Conservation (phyloP, 2,113 vertebrate species). For the Leptodactylus fuscus region DNA sequence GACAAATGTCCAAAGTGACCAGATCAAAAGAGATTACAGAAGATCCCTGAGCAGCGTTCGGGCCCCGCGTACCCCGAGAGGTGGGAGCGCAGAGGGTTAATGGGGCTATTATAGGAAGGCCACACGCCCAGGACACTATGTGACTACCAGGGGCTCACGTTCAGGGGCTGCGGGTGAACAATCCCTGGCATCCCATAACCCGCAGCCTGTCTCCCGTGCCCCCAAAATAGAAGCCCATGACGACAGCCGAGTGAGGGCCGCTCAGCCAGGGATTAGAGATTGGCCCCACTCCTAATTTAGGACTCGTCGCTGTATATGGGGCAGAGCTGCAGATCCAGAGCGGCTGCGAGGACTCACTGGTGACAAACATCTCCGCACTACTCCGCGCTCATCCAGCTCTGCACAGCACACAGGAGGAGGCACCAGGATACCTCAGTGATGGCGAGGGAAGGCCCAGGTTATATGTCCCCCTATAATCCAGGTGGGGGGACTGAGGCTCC, state of each 20-base stretch:
- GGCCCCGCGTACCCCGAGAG: too few relatives aligned
- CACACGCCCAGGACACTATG: conserved; percentile 25
- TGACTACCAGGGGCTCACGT: conserved; percentile 35
- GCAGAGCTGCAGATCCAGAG: not conserved
- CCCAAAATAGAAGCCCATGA: conserved; percentile 36
- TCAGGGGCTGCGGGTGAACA: not conserved
- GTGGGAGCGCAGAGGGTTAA: conserved; percentile 36
- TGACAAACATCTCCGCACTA: not conserved
- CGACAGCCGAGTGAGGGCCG: not conserved
- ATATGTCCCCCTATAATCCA: not conserved
- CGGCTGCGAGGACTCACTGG: too few relatives aligned
- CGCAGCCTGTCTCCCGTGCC: conserved; percentile 20
- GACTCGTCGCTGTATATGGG: conserved; percentile 37
- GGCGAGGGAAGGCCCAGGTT: not conserved
- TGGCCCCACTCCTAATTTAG: conserved; percentile 4
- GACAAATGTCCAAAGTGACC: not conserved
- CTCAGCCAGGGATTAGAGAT: conserved; percentile 9
- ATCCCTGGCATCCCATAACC: conserved; percentile 28
- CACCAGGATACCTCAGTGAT: not conserved
- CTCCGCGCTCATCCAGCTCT: not conserved
- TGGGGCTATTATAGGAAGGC: conserved; percentile 24
- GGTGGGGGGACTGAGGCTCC: not conserved
- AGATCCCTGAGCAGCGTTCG: not conserved
- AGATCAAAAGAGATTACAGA: conserved; percentile 26
- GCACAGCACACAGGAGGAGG: conserved; percentile 26